Percentiles rank a stretch among this genome's conserved stretches.
phyloP scores from a whole-genome alignment of 2,888 invertebrate genomes.

The Incurvaria masculella region DNA sequence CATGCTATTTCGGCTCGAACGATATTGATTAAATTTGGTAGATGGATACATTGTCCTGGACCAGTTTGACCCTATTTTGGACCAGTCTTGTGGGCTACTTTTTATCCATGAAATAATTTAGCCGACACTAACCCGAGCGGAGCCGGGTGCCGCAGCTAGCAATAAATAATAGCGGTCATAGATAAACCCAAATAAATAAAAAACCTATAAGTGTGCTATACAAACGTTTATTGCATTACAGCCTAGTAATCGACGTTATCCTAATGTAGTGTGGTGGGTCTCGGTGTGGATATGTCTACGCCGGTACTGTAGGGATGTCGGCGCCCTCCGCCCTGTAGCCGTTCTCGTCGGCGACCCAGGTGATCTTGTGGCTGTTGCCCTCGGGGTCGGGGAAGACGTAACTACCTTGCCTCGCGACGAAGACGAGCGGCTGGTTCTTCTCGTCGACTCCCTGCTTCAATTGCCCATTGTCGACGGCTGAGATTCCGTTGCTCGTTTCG shows the following conservation, averaged over 20 bases:
- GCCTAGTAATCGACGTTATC: neutral
- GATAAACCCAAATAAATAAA: no score
- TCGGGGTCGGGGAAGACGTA: constrained; percentile 55
- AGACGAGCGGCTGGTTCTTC: constrained; percentile 54
- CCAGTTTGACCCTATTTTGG: no score
- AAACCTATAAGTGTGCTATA: no score
- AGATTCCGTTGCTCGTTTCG: constrained; percentile 56
- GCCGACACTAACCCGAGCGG: no score
- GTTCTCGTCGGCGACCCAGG: constrained; percentile 59
- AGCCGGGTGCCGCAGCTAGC: no score
- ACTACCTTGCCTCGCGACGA: constrained; percentile 58
- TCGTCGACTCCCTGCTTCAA: constrained; percentile 40
- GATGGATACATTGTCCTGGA: no score
- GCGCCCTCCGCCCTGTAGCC: constrained; percentile 55
- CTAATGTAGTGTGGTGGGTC: neutral
- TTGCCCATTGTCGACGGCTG: constrained; percentile 47
- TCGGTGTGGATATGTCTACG: neutral
- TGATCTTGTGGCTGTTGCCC: constrained; percentile 48
- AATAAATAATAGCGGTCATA: no score
- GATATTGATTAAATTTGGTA: no score
- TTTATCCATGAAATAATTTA: no score
- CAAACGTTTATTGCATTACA: neutral
- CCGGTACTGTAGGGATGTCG: constrained; percentile 50
- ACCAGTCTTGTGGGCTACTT: no score
- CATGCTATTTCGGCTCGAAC: no score